Evolutionary conservation across 2,113 vertebrate genomes (phyloP), one percentile per base, ranked within the genome.

Genomic region (Fukomys damarensis): DNA sequence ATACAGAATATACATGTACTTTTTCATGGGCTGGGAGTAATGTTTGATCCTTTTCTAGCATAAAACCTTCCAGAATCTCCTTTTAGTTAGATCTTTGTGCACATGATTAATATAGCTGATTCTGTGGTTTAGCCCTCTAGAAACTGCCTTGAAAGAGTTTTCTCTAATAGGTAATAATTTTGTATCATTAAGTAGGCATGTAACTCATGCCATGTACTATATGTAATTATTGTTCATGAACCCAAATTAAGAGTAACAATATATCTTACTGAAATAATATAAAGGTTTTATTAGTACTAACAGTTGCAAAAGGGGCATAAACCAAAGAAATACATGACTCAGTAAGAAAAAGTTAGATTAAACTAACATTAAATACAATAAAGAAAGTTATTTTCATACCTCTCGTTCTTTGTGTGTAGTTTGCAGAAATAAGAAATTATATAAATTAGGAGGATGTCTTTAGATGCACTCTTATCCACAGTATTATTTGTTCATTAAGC

Each of bases 251-350:
- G n/a, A 92, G 35, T 28, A 56, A 65, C 38, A 70, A 14, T 63
- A 87, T 81, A 61, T 38, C 35, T 96, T 65, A 19, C 61, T 91
- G 93, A 94, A 85, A 20, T 49, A 65, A 80, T 87, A 32, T 65
- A 52, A 84, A 89, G 16, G 38, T 88, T 63, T 77, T 77, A 81
- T 94, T 91, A 49, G 28, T 61, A 28, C 41, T 76, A 14, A 63
- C 70, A 4, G 10, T 35, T n/a, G 1, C 1, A 1, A 66, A 3
- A 7, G 12, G 12, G 14, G 54, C 28, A 72, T 38, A 38, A 95
- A 68, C 20, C 38, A 88, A 93, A 96, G 54, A 92, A 83, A 80
- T 30, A 26, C 2, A 49, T 19, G 17, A 56, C 3, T 77, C 83
- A 94, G 4, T 70, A 90, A 70, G 43, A 68, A n/a, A 14, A 41